phyloP scores from a whole-genome alignment of 1,140 invertebrate species.

The Solenopsis invicta region DNA sequence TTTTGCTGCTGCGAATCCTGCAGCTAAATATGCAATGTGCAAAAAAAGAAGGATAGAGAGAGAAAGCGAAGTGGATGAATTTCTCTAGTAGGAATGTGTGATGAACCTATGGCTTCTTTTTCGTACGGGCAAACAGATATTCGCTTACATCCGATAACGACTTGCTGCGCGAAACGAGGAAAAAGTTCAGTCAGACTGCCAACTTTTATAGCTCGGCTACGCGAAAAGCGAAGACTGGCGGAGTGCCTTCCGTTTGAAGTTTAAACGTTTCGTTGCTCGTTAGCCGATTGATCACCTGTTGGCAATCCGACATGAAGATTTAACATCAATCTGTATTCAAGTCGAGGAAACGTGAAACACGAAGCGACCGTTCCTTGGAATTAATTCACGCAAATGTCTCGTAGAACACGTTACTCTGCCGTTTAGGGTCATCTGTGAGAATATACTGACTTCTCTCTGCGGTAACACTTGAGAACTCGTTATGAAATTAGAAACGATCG shows the following conservation, averaged over 20 bases:
- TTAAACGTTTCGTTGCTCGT: constrained; percentile 48
- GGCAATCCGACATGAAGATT: constrained; percentile 2
- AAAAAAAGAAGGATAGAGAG: not conserved
- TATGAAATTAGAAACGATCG: constrained; percentile 21
- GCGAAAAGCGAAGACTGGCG: not conserved
- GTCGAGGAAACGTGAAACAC: not conserved
- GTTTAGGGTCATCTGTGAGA: not conserved
- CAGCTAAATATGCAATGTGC: not conserved
- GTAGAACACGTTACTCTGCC: constrained; percentile 1
- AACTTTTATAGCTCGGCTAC: constrained; percentile 30
- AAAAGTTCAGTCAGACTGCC: constrained; percentile 49
- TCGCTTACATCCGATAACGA: constrained; percentile 27
- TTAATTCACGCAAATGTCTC: not conserved
- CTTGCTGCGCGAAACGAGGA: constrained; percentile 12
- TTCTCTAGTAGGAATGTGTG: constrained; percentile 19
- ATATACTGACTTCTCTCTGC: not conserved
- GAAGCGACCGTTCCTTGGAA: not conserved
- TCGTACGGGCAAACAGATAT: constrained; percentile 3
- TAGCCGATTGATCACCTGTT: constrained; percentile 71
- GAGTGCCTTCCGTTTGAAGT: constrained; percentile 27
- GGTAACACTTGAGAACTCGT: constrained; percentile 7
- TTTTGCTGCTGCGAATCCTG: not conserved
- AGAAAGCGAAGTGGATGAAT: not conserved
- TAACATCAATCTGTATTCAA: constrained; percentile 27
- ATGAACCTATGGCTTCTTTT: not conserved